These are phyloP conservation scores for Pogonophryne albipinna DNA, from an alignment of 2,797 vertebrate species.

Conservation along the genomic window DNA sequence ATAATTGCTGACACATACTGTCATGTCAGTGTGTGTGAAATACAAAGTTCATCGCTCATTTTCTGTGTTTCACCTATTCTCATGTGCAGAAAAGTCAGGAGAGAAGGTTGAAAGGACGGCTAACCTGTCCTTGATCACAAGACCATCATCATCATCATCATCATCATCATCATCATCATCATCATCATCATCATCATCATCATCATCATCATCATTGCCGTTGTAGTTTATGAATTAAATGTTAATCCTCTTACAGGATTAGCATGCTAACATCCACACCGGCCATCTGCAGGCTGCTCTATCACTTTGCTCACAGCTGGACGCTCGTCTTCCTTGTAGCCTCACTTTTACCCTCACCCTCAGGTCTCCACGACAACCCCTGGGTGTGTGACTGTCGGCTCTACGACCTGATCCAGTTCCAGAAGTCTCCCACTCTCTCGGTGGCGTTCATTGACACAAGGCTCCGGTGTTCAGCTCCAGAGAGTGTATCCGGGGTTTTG, in stretches of 20 bases:
- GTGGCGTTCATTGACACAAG: conserved; percentile 92
- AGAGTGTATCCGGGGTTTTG: conserved; percentile 91
- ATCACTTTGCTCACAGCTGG: conserved; percentile 64
- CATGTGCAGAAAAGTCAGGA: neutral
- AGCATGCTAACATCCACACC: conserved; percentile 70
- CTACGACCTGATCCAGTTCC: conserved; percentile 93
- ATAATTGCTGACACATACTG: neutral
- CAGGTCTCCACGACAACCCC: conserved; percentile 98
- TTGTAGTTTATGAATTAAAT: conserved; percentile 83
- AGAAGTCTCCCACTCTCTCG: conserved; percentile 89
- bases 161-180: conserved; percentile 14
- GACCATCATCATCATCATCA: conserved; percentile 7
- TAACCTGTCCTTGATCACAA: conserved; percentile 49
- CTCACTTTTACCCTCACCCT: conserved; percentile 48
- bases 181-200: conserved; percentile 27
- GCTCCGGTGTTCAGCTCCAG: conserved; percentile 90
- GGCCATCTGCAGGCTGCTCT: conserved; percentile 75
- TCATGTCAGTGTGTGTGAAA: neutral
- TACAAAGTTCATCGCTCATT: neutral
- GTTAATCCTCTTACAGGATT: conserved; percentile 82
- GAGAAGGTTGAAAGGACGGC: conserved; percentile 26
- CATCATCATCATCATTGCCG: conserved; percentile 54
- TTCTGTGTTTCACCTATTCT: neutral
- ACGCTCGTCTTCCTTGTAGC: conserved; percentile 40
- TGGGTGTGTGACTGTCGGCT: conserved; percentile 97